Evolutionary conservation across 2,888 invertebrate genomes (phyloP), one percentile per base, ranked within the genome.

Genomic region (Melieria crassipennis): DNA sequence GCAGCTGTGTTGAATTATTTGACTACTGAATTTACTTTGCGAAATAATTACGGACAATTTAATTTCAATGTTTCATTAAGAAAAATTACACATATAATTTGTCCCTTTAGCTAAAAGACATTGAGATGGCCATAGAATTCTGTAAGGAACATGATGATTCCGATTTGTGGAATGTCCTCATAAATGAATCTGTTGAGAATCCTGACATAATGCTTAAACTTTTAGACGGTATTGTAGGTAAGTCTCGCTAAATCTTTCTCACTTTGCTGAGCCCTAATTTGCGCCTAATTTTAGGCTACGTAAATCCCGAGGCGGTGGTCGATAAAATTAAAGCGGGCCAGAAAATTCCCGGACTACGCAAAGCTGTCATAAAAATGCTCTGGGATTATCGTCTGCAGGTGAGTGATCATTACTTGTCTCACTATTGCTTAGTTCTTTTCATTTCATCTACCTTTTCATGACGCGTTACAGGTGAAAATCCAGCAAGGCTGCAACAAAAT

Each of bases 81-180:
- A n/a, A n/a, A n/a, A n/a, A n/a, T n/a, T n/a, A n/a, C 30, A 30
- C 30, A 30, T 57, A 16, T 57, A 42, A 16, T 57, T 7, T 16
- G 1, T 30, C 46, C 48, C 10, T 71, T 3, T 48, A 96, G 84
- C 88, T 98, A 62, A 91, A 92, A 77, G 95, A 98, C 82, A 96
- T 99, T 82, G 92, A 95, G 80, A 93, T 95, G 88, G 99, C 99
- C 0, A 97, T 99, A 69, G 92, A 93, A 70, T 99, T 99, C 88
- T 99, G 98, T 85, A 97, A 97, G 85, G 97, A 98, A 83, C 96
- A 98, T 82, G 94, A 97, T 80, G 98, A 98, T 85, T 90, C 91
- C 45, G 98, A 98, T 82, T 87, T 99, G 42, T 99, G 99, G 99
- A 91, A 91, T 73, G 94, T 97, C 83, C 89, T 99, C 16, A 95